phyloP scores from a whole-genome alignment of 2,888 invertebrate genomes.

The Noctua pronuba region DNA sequence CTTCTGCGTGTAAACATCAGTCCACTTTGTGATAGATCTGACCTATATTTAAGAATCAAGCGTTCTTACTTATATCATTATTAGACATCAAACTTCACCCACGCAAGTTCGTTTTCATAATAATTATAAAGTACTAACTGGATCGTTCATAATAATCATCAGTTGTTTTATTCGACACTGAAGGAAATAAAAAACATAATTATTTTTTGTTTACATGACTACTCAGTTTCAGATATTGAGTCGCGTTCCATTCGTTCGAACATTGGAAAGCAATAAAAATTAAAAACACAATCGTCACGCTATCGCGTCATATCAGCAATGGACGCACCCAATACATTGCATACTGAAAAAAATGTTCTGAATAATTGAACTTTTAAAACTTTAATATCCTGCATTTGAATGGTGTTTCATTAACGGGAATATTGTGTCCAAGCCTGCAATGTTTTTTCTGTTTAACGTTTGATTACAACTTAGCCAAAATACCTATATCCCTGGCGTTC shows the following conservation, averaged over 20 bases:
- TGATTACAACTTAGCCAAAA: not conserved
- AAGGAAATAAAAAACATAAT: not conserved
- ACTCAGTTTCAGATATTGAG: slow-evolving; percentile 13
- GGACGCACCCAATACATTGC: slow-evolving; percentile 5
- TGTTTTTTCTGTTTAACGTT: not conserved
- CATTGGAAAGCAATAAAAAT: slow-evolving; percentile 15
- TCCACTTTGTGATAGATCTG: no score
- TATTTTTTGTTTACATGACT: slow-evolving; percentile 5
- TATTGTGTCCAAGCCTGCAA: not conserved
- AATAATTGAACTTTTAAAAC: slow-evolving; percentile 12
- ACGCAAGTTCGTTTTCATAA: not conserved
- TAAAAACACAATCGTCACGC: slow-evolving; percentile 25
- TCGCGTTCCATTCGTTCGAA: slow-evolving; percentile 4
- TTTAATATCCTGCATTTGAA: slow-evolving; percentile 7
- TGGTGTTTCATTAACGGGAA: not conserved
- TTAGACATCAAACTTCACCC: not conserved
- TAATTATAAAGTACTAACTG: not conserved
- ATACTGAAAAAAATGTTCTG: slow-evolving; percentile 4
- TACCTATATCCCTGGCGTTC: not conserved
- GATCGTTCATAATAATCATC: not conserved
- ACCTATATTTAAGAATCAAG: not conserved
- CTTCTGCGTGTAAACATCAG: no score
- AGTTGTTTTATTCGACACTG: not conserved
- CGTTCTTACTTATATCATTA: not conserved
- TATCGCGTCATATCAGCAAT: not conserved